Evolutionary conservation across 2,888 invertebrate species (phyloP).

Genomic region (Parelbella ahira): DNA sequence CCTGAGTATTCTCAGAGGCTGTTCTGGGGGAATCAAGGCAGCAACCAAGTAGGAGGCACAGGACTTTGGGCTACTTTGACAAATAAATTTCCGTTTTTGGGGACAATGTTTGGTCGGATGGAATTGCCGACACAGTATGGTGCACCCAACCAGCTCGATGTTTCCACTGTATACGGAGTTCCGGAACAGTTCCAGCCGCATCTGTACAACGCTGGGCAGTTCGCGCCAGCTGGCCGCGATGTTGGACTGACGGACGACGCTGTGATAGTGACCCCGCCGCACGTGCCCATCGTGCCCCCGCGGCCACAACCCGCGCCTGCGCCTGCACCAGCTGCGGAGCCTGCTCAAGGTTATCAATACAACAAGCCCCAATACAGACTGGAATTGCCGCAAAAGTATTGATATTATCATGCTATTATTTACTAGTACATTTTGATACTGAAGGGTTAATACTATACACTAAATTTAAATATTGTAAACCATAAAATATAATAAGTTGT

Average conservation of each 20-base stretch:
- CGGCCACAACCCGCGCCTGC: conserved; percentile 40
- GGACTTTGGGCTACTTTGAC: conserved; percentile 66
- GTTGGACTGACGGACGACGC: conserved; percentile 70
- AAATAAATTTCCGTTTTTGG: conserved; percentile 68
- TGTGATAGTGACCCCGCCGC: conserved; percentile 68
- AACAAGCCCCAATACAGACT: conserved; percentile 65
- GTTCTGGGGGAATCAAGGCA: conserved; percentile 64
- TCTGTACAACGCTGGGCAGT: conserved; percentile 40
- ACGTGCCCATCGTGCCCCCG: conserved; percentile 49
- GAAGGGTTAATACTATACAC: too few relatives aligned
- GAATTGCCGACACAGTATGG: conserved; percentile 56
- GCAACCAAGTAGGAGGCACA: conserved; percentile 69
- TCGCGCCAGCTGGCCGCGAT: conserved; percentile 53
- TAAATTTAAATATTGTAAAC: too few relatives aligned
- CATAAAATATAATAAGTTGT: too few relatives aligned
- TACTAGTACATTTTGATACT: too few relatives aligned
- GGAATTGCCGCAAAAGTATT: conserved; percentile 62
- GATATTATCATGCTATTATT: too few relatives aligned
- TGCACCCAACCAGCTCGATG: conserved; percentile 40
- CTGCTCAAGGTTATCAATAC: conserved; percentile 57
- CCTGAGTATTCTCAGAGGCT: conserved; percentile 64
- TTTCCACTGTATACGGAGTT: conserved; percentile 31
- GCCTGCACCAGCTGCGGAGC: conserved; percentile 38
- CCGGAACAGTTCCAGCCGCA: conserved; percentile 36
- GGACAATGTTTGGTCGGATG: conserved; percentile 68